These are phyloP conservation scores for Clarias macrocephalus DNA, from an alignment of 2,113 vertebrate genomes.

Conservation along the genomic window DNA sequence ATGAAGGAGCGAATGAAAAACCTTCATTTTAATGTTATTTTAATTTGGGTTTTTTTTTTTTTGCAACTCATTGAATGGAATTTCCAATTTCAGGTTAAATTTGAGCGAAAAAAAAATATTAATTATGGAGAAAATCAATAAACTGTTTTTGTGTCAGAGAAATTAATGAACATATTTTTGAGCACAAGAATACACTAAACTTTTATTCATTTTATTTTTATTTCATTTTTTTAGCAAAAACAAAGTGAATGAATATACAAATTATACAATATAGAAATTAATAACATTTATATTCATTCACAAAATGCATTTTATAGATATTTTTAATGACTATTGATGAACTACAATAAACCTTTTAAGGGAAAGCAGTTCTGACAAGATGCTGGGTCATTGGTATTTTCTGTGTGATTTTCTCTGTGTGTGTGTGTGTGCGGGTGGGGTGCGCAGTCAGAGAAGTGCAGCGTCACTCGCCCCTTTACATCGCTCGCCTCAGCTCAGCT, in stretches of 20 bases:
- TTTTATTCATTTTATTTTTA: neutral
- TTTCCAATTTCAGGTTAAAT: too few relatives aligned
- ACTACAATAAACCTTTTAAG: neutral
- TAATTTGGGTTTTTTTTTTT: too few relatives aligned
- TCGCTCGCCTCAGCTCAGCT: neutral
- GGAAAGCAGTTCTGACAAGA: conserved; percentile 23
- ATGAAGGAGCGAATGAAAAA: neutral
- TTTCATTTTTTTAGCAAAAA: neutral
- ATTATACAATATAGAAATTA: too few relatives aligned
- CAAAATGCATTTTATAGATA: too few relatives aligned
- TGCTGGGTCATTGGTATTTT: conserved; percentile 17
- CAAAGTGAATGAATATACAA: neutral
- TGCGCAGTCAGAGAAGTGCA: neutral
- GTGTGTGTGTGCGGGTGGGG: neutral
- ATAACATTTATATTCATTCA: too few relatives aligned
- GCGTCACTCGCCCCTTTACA: neutral
- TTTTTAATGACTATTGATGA: too few relatives aligned
- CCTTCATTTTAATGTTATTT: neutral
- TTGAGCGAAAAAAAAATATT: neutral
- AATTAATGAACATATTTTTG: neutral
- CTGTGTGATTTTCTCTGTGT: neutral
- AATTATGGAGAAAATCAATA: neutral
- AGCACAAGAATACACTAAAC: neutral
- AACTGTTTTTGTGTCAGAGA: neutral
- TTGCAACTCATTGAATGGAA: too few relatives aligned